A percentile compares a stretch with the other conserved stretches of the same genome.
These are phyloP conservation scores for Neria commutata DNA, from an alignment of 2,888 invertebrate species.

Conservation along the genomic window DNA sequence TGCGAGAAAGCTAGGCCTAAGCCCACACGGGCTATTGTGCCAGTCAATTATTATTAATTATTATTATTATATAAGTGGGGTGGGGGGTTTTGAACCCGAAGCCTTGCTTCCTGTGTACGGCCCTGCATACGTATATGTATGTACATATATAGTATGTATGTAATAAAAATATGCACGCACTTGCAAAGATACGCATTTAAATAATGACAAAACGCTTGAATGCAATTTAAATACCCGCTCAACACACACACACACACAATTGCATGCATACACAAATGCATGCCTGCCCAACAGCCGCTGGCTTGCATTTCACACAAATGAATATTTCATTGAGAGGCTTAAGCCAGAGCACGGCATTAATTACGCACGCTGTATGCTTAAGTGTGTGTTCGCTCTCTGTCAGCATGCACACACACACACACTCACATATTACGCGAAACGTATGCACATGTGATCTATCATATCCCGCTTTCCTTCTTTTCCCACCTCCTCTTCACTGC, in stretches of 20 bases:
- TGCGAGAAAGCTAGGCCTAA: no score
- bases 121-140: not conserved
- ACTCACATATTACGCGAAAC: no score
- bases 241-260: conserved; percentile 12
- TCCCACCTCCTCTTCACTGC: not conserved
- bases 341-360: conserved; percentile 18
- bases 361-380: conserved; percentile 20
- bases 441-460: no score
- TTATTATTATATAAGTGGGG: no score
- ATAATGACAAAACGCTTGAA: no score
- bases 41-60: no score
- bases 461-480: not conserved
- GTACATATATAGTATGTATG: not conserved
- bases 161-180: not conserved
- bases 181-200: not conserved
- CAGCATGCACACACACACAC: no score
- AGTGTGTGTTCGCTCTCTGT: not conserved
- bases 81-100: no score
- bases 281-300: not conserved
- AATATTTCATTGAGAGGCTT: conserved; percentile 23
- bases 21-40: no score
- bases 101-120: no score
- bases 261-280: not conserved
- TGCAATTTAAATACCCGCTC: conserved; percentile 26
- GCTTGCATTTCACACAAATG: conserved; percentile 2